Conservation (phyloP, 1,140 invertebrate species). For the Drosophila lowei region DNA sequence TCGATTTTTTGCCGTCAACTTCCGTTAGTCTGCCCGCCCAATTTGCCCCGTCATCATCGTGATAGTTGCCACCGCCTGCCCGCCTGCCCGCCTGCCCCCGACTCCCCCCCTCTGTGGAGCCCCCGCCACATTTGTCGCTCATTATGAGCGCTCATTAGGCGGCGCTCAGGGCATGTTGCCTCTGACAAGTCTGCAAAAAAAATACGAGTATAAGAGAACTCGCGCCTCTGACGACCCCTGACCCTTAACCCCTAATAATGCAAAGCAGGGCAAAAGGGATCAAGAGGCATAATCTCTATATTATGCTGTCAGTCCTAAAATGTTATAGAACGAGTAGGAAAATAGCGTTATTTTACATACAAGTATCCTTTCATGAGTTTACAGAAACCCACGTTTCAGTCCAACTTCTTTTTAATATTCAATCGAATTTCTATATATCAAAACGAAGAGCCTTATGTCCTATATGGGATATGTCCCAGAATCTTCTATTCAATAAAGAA, state of each 20-base stretch:
- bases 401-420: too few relatives aligned
- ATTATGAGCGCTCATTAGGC: slow-evolving; percentile 79
- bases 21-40: slow-evolving; percentile 55
- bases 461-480: too few relatives aligned
- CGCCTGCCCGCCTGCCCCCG: neutral
- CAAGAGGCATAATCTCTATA: slow-evolving; percentile 35
- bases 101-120: slow-evolving; percentile 1
- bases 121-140: slow-evolving; percentile 53
- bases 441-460: too few relatives aligned
- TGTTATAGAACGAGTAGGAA: slow-evolving; percentile 7
- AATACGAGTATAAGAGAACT: neutral
- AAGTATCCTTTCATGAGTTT: too few relatives aligned
- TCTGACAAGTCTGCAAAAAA: slow-evolving; percentile 47
- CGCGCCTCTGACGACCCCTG: slow-evolving; percentile 20
- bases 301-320: slow-evolving; percentile 41
- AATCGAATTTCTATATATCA: too few relatives aligned
- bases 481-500: too few relatives aligned
- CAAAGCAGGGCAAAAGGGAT: slow-evolving; percentile 7
- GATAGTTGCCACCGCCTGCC: slow-evolving; percentile 50
- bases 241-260: slow-evolving; percentile 40
- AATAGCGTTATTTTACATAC: too few relatives aligned
- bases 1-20: slow-evolving; percentile 69
- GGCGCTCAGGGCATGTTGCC: slow-evolving; percentile 63
- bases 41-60: slow-evolving; percentile 48
- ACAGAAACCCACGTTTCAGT: too few relatives aligned